Evolutionary conservation across 1,140 invertebrate genomes (phyloP).

Genomic region (Drosophila nannoptera): DNA sequence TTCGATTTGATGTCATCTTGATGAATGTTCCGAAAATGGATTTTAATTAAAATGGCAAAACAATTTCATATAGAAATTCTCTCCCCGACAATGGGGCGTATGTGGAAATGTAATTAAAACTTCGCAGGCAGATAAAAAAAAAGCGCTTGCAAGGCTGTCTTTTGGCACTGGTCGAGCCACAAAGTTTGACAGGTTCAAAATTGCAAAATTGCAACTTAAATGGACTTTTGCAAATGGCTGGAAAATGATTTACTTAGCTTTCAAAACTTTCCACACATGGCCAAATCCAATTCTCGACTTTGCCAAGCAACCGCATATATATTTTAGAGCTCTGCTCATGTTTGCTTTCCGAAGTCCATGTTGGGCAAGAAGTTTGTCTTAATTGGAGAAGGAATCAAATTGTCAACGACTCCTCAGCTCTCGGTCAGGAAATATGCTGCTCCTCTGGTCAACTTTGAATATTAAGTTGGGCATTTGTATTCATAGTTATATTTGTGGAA

Average conservation of each 20-base stretch:
- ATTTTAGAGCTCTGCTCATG: too few species aligned
- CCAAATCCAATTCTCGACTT: not conserved
- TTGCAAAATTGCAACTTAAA: slow-evolving; percentile 17
- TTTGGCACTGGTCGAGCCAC: not conserved
- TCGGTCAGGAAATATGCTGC: too few species aligned
- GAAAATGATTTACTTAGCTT: slow-evolving; percentile 12
- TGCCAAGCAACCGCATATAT: not conserved
- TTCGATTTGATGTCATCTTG: slow-evolving; percentile 19
- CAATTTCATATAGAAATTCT: slow-evolving; percentile 55
- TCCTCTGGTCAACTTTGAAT: too few species aligned
- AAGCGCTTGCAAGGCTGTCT: not conserved
- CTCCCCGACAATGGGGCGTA: slow-evolving; percentile 31
- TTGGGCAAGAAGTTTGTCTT: too few species aligned
- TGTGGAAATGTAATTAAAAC: slow-evolving; percentile 58
- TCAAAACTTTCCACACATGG: slow-evolving; percentile 6
- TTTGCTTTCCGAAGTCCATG: too few species aligned
- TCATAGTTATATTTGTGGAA: too few species aligned
- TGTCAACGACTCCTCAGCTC: too few species aligned
- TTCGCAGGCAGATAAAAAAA: slow-evolving; percentile 32
- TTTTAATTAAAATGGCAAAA: slow-evolving; percentile 65
- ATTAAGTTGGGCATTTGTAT: too few species aligned
- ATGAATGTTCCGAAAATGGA: slow-evolving; percentile 59
- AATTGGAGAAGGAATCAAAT: too few species aligned
- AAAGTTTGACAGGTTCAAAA: slow-evolving; percentile 19
- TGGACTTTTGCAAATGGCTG: not conserved